These are phyloP conservation scores for Pseudobourletiella spinata DNA, from an alignment of 1,140 invertebrate genomes.

Conservation along the genomic window DNA sequence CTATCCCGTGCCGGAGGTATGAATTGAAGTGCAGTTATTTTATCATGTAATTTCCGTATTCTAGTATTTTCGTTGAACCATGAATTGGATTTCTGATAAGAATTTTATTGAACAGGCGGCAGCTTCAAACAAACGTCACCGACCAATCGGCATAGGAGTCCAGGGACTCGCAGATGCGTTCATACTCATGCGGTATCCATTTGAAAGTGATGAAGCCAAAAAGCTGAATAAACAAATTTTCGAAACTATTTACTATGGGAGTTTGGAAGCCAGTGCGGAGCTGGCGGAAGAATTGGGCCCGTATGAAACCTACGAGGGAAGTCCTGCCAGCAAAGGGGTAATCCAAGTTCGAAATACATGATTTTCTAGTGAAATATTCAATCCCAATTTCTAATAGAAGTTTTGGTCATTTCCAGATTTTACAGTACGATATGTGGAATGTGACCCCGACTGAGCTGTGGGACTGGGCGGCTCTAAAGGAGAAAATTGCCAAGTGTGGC, in stretches of 20 bases:
- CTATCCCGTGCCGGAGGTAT: conserved; percentile 86
- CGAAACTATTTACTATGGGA: conserved; percentile 97
- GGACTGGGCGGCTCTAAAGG: conserved; percentile 79
- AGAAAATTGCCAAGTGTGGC: conserved; percentile 80
- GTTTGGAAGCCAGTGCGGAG: conserved; percentile 93
- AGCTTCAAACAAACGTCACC: conserved; percentile 80
- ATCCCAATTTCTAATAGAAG: too few relatives aligned
- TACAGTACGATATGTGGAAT: conserved; percentile 99
- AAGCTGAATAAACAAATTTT: conserved; percentile 92
- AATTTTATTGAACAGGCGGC: conserved; percentile 51
- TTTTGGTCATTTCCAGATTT: conserved; percentile 53
- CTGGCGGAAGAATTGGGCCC: conserved; percentile 74
- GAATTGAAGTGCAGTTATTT: neutral
- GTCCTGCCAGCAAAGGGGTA: conserved; percentile 85
- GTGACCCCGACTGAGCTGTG: conserved; percentile 78
- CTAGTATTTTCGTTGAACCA: neutral
- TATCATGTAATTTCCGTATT: neutral
- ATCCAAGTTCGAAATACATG: conserved; percentile 32
- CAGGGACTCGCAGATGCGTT: conserved; percentile 96
- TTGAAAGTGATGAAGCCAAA: conserved; percentile 75
- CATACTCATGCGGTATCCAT: conserved; percentile 87
- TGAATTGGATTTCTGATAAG: neutral
- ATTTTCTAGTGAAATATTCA: neutral
- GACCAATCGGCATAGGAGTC: conserved; percentile 93
- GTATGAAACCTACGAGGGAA: conserved; percentile 86